Evolutionary conservation across 2,888 invertebrate species (phyloP).

Genomic region (Synergus japonicus): DNA sequence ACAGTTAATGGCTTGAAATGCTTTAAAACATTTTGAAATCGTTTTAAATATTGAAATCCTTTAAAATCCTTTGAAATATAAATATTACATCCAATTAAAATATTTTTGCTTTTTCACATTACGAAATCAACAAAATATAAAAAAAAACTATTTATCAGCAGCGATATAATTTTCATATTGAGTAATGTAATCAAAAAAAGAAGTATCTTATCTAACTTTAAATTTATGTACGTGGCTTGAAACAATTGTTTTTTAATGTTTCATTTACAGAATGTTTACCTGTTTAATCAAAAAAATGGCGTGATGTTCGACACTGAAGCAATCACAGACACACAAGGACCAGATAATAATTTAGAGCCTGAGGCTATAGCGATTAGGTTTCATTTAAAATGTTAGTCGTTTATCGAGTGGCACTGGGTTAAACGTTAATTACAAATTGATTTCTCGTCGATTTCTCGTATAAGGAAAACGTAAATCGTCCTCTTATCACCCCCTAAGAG

Average conservation of each 20-base stretch:
- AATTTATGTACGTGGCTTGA: neutral
- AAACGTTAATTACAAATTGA: slow-evolving; percentile 15
- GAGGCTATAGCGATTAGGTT: slow-evolving; percentile 3
- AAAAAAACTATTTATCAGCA: neutral
- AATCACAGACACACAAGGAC: neutral
- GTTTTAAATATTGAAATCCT: too few relatives aligned
- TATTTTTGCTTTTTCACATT: neutral
- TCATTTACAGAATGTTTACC: slow-evolving; percentile 1
- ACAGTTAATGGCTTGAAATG: too few relatives aligned
- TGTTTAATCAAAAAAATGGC: slow-evolving; percentile 8
- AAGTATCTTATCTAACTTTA: neutral
- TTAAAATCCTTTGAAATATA: too few relatives aligned
- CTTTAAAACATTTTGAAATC: too few relatives aligned
- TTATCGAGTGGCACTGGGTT: neutral
- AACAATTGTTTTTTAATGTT: neutral
- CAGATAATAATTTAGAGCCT: neutral
- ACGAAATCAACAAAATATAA: neutral
- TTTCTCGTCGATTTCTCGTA: neutral
- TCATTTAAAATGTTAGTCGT: slow-evolving; percentile 14
- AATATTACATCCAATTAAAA: neutral
- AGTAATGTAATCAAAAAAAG: neutral
- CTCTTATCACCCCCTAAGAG: neutral
- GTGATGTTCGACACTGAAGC: neutral
- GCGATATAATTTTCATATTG: neutral
- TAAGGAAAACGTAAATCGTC: slow-evolving; percentile 1